A percentile compares a stretch with the other conserved stretches of the same genome.
Evolutionary conservation across 2,113 vertebrate species (phyloP).

Genomic region (Melanocharis versteri): DNA sequence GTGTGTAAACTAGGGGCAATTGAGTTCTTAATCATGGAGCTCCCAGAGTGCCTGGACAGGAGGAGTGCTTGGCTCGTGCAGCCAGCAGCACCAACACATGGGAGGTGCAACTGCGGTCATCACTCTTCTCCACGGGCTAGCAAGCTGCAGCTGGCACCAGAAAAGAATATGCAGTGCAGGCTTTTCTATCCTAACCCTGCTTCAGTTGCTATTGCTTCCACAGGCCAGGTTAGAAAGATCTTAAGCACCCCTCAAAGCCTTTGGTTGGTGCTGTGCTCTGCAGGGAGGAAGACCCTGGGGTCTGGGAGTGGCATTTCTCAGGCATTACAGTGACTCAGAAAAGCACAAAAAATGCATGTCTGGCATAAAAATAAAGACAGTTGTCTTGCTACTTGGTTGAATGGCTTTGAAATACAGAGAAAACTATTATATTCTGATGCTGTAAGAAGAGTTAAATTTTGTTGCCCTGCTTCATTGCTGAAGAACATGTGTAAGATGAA

Average conservation of each 20-base stretch:
- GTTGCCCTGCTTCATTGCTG: neutral
- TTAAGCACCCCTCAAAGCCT: neutral
- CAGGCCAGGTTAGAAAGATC: neutral
- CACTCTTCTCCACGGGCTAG: neutral
- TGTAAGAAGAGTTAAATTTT: neutral
- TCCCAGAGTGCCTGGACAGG: neutral
- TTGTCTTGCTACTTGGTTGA: neutral
- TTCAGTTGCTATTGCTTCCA: neutral
- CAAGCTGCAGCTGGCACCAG: neutral
- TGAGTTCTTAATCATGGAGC: neutral
- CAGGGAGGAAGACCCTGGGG: neutral
- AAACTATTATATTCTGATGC: neutral
- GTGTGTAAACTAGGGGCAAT: neutral
- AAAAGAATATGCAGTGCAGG: neutral
- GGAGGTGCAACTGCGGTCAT: neutral
- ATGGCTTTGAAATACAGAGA: neutral
- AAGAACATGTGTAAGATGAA: neutral
- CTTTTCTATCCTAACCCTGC: neutral
- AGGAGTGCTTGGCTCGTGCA: neutral
- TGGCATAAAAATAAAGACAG: neutral
- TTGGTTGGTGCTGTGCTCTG: neutral
- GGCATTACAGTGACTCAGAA: neutral
- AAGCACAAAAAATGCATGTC: neutral
- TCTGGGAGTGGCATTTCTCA: neutral
- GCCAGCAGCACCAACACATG: neutral